Percentiles rank a stretch among this genome's conserved stretches.
phyloP scores from a whole-genome alignment of 1,140 invertebrate species.

The Limonius californicus region DNA sequence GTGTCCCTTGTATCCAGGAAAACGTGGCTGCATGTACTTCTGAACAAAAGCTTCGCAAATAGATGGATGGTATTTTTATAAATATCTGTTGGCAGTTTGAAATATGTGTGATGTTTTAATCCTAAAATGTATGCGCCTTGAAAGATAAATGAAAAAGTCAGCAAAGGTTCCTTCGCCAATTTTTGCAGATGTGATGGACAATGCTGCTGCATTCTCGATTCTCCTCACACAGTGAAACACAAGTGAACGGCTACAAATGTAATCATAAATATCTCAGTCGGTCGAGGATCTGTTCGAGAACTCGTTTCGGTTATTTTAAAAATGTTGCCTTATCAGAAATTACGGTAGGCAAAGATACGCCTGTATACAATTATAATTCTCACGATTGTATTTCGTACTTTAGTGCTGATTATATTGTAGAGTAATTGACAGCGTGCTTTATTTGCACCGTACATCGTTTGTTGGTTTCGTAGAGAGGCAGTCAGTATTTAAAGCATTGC shows the following conservation, averaged over 20 bases:
- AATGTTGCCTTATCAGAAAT: slow-evolving; percentile 37
- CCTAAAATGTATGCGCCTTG: no score
- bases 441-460: not conserved
- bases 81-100: no score
- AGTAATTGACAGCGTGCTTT: slow-evolving; percentile 6
- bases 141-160: no score
- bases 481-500: no score
- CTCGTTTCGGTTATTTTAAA: slow-evolving; percentile 38
- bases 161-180: no score
- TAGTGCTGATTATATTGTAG: slow-evolving; percentile 9
- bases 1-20: no score
- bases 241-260: slow-evolving; percentile 41
- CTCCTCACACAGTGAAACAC: slow-evolving; percentile 38
- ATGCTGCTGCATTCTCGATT: slow-evolving; percentile 36
- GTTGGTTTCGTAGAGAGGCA: no score
- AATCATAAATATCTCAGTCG: slow-evolving; percentile 41
- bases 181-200: slow-evolving; percentile 36
- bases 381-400: not conserved
- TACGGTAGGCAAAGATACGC: slow-evolving; percentile 4
- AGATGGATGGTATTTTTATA: no score
- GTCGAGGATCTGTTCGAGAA: slow-evolving; percentile 34
- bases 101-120: no score
- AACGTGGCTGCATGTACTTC: no score
- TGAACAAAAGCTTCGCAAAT: no score
- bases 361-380: slow-evolving; percentile 11